phyloP scores from a whole-genome alignment of 2,888 invertebrate species.

The Ceramica pisi region DNA sequence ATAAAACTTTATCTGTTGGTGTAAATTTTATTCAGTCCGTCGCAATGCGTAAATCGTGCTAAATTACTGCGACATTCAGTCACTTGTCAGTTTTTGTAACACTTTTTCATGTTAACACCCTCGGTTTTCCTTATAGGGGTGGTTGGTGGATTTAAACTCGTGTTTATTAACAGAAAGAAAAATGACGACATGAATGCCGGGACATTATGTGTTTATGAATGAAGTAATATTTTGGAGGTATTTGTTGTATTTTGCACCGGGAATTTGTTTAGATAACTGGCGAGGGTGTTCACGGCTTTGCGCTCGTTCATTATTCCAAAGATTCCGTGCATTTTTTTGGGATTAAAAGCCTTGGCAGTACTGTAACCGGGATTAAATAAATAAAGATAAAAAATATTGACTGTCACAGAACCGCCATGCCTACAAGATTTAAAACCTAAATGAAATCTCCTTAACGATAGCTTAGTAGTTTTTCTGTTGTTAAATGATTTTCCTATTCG shows the following conservation, averaged over 20 bases:
- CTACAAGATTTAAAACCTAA: too few species aligned
- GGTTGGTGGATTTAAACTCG: background rate
- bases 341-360: too few species aligned
- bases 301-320: too few species aligned
- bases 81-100: slow-evolving; percentile 27
- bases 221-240: background rate
- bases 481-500: too few species aligned
- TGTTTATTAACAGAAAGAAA: slow-evolving; percentile 7
- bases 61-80: slow-evolving; percentile 44
- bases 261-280: background rate
- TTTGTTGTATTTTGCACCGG: background rate
- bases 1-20: slow-evolving; percentile 21
- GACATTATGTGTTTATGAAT: background rate
- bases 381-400: too few species aligned
- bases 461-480: too few species aligned
- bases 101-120: slow-evolving; percentile 32
- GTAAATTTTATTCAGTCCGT: slow-evolving; percentile 36
- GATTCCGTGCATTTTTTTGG: too few species aligned
- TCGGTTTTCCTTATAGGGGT: slow-evolving; percentile 6
- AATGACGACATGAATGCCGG: background rate
- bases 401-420: too few species aligned
- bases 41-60: slow-evolving; percentile 59
- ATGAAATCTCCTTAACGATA: too few species aligned
- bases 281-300: too few species aligned
- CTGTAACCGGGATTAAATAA: too few species aligned